Evolutionary conservation across 2,113 vertebrate species (phyloP).

Genomic region (Scalopus aquaticus): DNA sequence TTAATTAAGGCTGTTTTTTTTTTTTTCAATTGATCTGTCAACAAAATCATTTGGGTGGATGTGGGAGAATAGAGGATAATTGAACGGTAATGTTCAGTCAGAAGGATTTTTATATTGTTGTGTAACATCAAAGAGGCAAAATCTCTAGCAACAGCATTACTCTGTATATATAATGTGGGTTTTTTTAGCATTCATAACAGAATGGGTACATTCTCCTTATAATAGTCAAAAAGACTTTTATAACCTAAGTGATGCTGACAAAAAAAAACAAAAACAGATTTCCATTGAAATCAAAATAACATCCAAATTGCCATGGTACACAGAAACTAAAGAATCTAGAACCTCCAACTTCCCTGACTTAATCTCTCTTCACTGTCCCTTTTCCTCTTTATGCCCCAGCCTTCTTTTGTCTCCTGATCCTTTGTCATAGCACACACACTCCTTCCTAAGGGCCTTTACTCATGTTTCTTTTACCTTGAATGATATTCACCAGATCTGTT

Average conservation of each 20-base stretch:
- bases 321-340: not conserved
- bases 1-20: slow-evolving; percentile 35
- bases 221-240: not conserved
- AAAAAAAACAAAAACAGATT: not conserved
- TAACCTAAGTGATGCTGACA: slow-evolving; percentile 30
- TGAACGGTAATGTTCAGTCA: not conserved
- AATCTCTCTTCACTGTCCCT: not conserved
- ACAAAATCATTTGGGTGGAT: slow-evolving; percentile 40
- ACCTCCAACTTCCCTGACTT: not conserved
- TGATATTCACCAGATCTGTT: not conserved
- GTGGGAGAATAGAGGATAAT: slow-evolving; percentile 45
- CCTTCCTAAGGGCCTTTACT: not conserved
- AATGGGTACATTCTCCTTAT: not conserved
- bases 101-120: slow-evolving; percentile 47
- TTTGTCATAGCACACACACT: not conserved
- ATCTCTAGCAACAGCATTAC: slow-evolving; percentile 21
- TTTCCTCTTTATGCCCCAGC: not conserved
- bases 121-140: not conserved
- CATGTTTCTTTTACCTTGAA: not conserved
- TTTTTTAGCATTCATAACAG: slow-evolving; percentile 25
- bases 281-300: not conserved
- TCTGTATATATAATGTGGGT: slow-evolving; percentile 20
- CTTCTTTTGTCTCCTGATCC: not conserved
- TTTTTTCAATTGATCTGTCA: slow-evolving; percentile 59
- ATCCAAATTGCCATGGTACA: not conserved